Base-by-base conservation (phyloP, 2,797 vertebrate genomes). In the Scomberomorus guttatus region DNA sequence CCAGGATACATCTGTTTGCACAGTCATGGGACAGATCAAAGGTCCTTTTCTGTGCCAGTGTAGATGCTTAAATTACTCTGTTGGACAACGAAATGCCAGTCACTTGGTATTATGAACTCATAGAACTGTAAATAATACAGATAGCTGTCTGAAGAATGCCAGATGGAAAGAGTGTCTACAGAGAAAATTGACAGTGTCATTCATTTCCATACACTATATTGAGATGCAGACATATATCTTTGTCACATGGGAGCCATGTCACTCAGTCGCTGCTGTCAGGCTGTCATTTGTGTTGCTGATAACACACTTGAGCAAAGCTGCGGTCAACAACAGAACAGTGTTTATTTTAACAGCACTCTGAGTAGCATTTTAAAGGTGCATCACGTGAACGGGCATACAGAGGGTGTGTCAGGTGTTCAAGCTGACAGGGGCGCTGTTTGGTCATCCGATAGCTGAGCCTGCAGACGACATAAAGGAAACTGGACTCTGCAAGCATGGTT, bases 1-100 rank as follows among this genome's bases (percentile, higher is more conserved):
- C 87, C 94, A 94, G 95, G 94, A 94, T 94, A 72, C 83, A 86
- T 81, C 59, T 95, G 91, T 95, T 95, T 95, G 92, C 90, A 89
- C 83, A 93, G 89, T 68, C 76, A 84, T 80, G 63, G 32, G 55
- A 69, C 68, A 72, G 85, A 92, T 85, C 88, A 92, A 92, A 94
- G 90, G 84, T 93, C 67, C 56, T 68, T 67, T 64, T 74, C 72
- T 60, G 67, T 72, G 61, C 29, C 71, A 62, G 20, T 1, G 44
- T 77, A 75, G 68, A 84, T 58, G 74, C 72, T 82, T 37, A 71
- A 82, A 60, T 77, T 13, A 78, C 48, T 46, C 54, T 61, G 67
- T 59, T 48, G 13, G 71, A 65, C 58, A 84, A 68, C 18, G 54
- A 80, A 83, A 85, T 69, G 67, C 22, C 69, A 79, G 54, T 60